Evolutionary conservation across 2,113 vertebrate species (phyloP).

Genomic region (Microtus richardsoni): DNA sequence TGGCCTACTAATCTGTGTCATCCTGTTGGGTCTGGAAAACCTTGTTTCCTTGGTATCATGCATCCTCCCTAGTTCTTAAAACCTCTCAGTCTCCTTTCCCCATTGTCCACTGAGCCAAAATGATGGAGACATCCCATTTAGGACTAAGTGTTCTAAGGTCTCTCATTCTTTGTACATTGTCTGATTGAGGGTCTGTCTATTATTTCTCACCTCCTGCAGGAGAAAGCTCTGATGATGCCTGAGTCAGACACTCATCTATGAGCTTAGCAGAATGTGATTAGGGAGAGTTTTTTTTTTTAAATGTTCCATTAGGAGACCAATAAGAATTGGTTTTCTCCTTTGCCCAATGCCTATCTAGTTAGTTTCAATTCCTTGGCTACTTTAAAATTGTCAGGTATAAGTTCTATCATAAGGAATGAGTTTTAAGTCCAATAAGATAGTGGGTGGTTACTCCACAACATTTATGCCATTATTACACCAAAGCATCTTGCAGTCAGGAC

Average conservation of each 20-base stretch:
- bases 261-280: background rate
- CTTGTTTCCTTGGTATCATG: background rate
- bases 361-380: background rate
- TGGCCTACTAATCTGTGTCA: background rate
- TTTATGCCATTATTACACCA: background rate
- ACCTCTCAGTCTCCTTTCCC: background rate
- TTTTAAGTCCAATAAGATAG: background rate
- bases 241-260: background rate
- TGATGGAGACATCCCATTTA: background rate
- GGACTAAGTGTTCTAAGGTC: background rate
- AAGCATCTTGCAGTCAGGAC: background rate
- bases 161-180: background rate
- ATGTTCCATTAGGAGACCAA: background rate
- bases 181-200: background rate
- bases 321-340: background rate
- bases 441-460: background rate
- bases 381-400: background rate
- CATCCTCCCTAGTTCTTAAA: background rate
- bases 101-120: background rate
- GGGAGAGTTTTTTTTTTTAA: background rate
- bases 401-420: background rate
- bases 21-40: background rate
- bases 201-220: background rate
- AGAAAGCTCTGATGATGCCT: background rate
- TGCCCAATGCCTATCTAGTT: background rate